These are phyloP conservation scores for Watsonalla cultraria DNA, from an alignment of 2,888 invertebrate species.

Conservation along the genomic window DNA sequence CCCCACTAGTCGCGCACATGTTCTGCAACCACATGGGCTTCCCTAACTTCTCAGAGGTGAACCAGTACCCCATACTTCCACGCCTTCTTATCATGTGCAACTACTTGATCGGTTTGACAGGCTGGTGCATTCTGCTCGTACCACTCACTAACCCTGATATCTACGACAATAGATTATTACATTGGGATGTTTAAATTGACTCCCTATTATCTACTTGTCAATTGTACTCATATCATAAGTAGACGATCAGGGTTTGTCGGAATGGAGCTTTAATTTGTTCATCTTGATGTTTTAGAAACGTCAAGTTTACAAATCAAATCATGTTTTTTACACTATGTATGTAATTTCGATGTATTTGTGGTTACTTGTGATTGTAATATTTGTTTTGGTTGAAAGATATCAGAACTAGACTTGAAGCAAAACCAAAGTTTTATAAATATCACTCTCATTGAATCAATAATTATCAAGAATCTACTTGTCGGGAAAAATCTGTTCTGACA, in stretches of 20 bases:
- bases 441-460: too few relatives aligned
- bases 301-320: background rate
- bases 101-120: conserved; percentile 86
- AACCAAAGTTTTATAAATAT: too few relatives aligned
- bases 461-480: too few relatives aligned
- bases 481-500: too few relatives aligned
- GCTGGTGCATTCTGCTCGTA: conserved; percentile 87
- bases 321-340: too few relatives aligned
- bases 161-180: conserved; percentile 78
- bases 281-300: background rate
- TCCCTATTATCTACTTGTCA: background rate
- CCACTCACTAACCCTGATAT: conserved; percentile 86
- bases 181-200: conserved; percentile 64
- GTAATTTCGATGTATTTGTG: too few relatives aligned
- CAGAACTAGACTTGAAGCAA: too few relatives aligned
- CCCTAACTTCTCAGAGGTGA: conserved; percentile 86
- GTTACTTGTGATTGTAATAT: too few relatives aligned
- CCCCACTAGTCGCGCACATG: conserved; percentile 93
- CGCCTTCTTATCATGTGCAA: conserved; percentile 81
- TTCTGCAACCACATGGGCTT: conserved; percentile 99
- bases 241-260: background rate
- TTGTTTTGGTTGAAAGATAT: too few relatives aligned
- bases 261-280: background rate
- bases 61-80: conserved; percentile 60
- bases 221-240: background rate